These are phyloP conservation scores for Endotricha flammealis DNA, from an alignment of 2,888 invertebrate species.

Conservation along the genomic window DNA sequence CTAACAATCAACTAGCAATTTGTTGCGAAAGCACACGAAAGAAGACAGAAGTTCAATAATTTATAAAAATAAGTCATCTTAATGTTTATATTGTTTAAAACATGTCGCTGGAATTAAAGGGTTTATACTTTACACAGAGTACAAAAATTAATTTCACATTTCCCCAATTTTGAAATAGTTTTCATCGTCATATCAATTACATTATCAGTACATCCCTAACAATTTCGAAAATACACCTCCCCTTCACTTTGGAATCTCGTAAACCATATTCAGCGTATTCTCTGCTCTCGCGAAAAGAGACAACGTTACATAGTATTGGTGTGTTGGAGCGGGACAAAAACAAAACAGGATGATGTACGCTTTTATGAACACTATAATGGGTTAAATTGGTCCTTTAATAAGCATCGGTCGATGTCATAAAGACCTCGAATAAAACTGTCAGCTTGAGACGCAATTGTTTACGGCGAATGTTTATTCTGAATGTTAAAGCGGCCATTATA, in stretches of 20 bases:
- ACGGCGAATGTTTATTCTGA: conserved; percentile 30
- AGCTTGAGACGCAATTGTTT: conserved; percentile 43
- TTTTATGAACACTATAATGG: conserved; percentile 73
- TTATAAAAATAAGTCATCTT: no score
- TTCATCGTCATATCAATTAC: conserved; percentile 25
- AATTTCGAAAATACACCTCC: conserved; percentile 60
- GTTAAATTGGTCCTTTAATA: conserved; percentile 74
- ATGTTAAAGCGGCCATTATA: conserved; percentile 25
- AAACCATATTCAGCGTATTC: conserved; percentile 59
- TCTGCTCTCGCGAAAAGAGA: conserved; percentile 34
- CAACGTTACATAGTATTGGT: conserved; percentile 18
- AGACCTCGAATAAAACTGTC: conserved; percentile 60
- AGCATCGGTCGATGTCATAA: conserved; percentile 59
- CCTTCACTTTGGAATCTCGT: conserved; percentile 63
- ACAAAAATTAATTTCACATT: no score
- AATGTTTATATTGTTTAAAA: no score
- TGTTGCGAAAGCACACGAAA: no score
- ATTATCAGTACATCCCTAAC: conserved; percentile 36
- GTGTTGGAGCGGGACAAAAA: conserved; percentile 37
- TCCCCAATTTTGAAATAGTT: no score
- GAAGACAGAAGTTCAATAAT: no score
- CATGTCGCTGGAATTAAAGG: no score
- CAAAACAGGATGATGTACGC: conserved; percentile 72
- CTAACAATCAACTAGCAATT: no score
- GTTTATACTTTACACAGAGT: no score